phyloP scores from a whole-genome alignment of 2,113 vertebrate species.

The Meleagris gallopavo region DNA sequence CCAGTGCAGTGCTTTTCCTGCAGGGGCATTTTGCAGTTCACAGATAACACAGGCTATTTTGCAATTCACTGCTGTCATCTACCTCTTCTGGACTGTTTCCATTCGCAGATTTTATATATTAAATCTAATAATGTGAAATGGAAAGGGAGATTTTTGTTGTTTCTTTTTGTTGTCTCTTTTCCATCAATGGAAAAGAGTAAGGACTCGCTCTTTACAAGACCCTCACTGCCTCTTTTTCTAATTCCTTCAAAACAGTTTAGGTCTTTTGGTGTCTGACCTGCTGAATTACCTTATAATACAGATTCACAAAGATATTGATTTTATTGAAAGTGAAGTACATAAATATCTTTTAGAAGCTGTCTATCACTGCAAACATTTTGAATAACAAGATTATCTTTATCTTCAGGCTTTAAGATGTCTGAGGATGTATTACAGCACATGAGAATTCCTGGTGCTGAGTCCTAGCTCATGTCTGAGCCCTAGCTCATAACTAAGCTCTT shows the following conservation, averaged over 20 bases:
- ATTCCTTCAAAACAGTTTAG: not conserved
- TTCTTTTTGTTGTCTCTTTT: not conserved
- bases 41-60: constrained; percentile 4
- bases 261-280: not conserved
- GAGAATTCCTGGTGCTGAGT: not conserved
- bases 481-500: not conserved
- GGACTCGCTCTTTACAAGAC: not conserved
- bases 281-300: not conserved
- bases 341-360: not conserved
- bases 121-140: not conserved
- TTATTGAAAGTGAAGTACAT: not conserved
- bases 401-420: not conserved
- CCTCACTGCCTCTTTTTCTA: not conserved
- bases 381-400: not conserved
- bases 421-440: not conserved
- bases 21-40: constrained; percentile 50
- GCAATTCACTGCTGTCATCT: not conserved
- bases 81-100: not conserved
- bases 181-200: not conserved
- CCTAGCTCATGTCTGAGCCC: not conserved
- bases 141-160: not conserved
- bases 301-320: not conserved
- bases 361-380: not conserved
- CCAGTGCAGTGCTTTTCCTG: not conserved
- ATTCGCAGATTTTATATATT: not conserved